phyloP scores from a whole-genome alignment of 2,797 vertebrate species.

The Pseudochirops corinnae region DNA sequence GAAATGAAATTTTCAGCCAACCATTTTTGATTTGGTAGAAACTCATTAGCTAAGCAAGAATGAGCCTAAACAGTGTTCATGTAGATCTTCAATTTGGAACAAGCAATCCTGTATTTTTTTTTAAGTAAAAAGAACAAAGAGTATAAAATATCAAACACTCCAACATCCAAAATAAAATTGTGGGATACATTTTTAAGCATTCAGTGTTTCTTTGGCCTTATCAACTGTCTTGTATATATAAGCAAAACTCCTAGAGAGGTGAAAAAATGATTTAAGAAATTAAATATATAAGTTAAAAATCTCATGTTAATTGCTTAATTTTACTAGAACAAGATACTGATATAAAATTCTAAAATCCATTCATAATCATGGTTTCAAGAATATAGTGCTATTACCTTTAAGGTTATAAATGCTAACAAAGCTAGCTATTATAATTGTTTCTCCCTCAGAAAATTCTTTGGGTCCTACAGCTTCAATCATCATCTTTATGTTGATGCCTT shows the following conservation, averaged over 20 bases:
- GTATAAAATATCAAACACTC: background rate
- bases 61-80: background rate
- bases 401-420: background rate
- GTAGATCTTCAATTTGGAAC: background rate
- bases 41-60: background rate
- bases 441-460: background rate
- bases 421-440: background rate
- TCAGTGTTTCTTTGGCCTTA: background rate
- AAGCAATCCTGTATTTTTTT: background rate
- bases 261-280: background rate
- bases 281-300: background rate
- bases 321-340: background rate
- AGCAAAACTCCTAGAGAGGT: background rate
- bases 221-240: background rate
- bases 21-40: conserved; percentile 22
- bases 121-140: background rate
- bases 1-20: background rate
- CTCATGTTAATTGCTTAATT: background rate
- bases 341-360: background rate
- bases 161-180: background rate
- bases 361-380: background rate
- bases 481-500: background rate
- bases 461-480: background rate
- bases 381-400: background rate
- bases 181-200: background rate